Conservation (phyloP, 1,140 invertebrate genomes). For the Riptortus pedestris region DNA sequence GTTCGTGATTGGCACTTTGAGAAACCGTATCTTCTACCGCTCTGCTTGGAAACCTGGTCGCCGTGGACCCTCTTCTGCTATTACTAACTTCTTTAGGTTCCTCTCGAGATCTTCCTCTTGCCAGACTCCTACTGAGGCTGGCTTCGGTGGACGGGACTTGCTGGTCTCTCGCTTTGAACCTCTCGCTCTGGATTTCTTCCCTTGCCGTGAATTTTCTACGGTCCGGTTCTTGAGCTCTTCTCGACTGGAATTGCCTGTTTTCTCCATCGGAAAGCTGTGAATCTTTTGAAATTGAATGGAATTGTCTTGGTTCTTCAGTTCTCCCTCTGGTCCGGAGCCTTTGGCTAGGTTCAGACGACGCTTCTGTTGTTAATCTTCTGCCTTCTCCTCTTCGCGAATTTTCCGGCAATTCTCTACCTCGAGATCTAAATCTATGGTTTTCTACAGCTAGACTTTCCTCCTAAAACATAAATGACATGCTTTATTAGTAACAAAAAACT, state of each 20-base stretch:
- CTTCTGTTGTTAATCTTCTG: background rate
- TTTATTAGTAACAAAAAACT: too few relatives aligned
- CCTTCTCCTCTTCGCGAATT: background rate
- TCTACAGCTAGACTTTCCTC: constrained; percentile 5
- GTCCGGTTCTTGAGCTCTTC: background rate
- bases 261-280: background rate
- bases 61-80: background rate
- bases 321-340: background rate
- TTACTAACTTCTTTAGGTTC: background rate
- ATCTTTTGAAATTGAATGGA: background rate
- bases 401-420: background rate
- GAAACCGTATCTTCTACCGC: background rate
- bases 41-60: background rate
- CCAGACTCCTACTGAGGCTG: background rate
- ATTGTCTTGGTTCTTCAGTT: background rate
- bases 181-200: background rate
- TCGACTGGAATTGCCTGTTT: background rate
- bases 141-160: background rate
- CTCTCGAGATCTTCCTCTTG: background rate
- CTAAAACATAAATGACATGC: constrained; percentile 1
- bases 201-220: background rate
- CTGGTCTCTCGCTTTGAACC: background rate
- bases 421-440: constrained; percentile 1
- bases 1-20: background rate
- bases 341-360: background rate